Conservation (phyloP, 2,113 vertebrate genomes). For the Apodemus speciosus region DNA sequence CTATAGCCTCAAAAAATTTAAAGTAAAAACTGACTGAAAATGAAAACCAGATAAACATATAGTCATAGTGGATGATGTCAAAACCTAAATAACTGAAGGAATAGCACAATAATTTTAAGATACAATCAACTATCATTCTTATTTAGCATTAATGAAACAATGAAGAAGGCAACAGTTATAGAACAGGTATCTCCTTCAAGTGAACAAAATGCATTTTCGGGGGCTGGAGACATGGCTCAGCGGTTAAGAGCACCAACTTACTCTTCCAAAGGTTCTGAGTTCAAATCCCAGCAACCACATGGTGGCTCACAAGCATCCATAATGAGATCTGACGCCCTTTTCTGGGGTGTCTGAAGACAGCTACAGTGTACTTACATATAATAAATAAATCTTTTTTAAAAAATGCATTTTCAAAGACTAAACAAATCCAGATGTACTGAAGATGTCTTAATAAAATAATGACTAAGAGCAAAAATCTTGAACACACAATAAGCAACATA, state of each 20-base stretch:
- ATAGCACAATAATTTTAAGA: not conserved
- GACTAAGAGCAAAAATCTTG: not conserved
- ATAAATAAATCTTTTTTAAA: too few species aligned
- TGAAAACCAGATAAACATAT: not conserved
- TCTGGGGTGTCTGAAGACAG: too few species aligned
- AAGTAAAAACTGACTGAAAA: not conserved
- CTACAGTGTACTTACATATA: too few species aligned
- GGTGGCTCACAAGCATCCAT: too few species aligned
- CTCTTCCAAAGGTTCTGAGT: too few species aligned
- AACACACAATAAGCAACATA: not conserved
- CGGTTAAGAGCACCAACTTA: too few species aligned
- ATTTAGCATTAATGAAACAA: constrained; percentile 12
- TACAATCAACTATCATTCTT: not conserved
- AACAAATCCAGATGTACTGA: not conserved
- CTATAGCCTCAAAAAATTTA: not conserved
- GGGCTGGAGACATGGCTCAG: too few species aligned
- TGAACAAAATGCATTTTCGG: not conserved
- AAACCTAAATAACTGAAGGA: not conserved
- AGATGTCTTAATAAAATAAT: not conserved
- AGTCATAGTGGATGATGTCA: not conserved
- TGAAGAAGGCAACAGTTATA: not conserved
- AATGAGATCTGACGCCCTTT: too few species aligned
- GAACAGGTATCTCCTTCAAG: not conserved
- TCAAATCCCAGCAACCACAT: too few species aligned
- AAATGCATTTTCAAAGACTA: not conserved